Conservation (phyloP, 2,888 invertebrate genomes). For the Adineta ricciae region DNA sequence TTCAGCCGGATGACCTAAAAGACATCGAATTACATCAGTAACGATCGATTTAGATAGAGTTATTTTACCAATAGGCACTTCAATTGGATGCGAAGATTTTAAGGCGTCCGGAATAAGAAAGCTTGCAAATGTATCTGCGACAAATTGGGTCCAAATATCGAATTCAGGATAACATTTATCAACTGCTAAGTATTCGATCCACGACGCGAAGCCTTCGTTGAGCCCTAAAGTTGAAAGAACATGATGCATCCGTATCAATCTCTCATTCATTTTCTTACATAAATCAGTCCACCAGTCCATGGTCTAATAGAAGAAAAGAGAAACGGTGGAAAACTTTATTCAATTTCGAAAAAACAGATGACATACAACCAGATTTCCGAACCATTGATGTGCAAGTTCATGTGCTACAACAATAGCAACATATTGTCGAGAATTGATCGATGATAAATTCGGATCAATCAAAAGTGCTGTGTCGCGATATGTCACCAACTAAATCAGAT, state of each 20-base stretch:
- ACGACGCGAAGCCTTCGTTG: slow-evolving; percentile 89
- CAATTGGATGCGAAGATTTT: slow-evolving; percentile 86
- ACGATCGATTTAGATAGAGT: neutral
- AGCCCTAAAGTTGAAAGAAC: slow-evolving; percentile 57
- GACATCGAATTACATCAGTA: neutral
- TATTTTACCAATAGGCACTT: slow-evolving; percentile 55
- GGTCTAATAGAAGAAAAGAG: neutral
- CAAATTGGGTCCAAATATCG: slow-evolving; percentile 92
- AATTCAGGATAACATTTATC: slow-evolving; percentile 83
- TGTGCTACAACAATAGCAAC: slow-evolving; percentile 72
- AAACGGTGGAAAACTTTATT: no score
- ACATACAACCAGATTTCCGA: slow-evolving; percentile 72
- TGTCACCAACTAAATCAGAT: slow-evolving; percentile 58
- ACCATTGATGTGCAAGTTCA: slow-evolving; percentile 94
- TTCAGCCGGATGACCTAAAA: slow-evolving; percentile 66
- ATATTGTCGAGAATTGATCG: slow-evolving; percentile 60
- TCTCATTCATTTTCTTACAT: neutral
- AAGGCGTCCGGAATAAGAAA: slow-evolving; percentile 70
- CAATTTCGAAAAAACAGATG: neutral
- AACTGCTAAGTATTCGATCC: slow-evolving; percentile 86
- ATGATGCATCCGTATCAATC: neutral
- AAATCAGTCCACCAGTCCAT: slow-evolving; percentile 22
- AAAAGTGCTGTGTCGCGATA: slow-evolving; percentile 80
- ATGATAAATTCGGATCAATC: slow-evolving; percentile 79
- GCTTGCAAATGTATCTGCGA: slow-evolving; percentile 66